Evolutionary conservation across 2,113 vertebrate genomes (phyloP).

Genomic region (Balaeniceps rex): DNA sequence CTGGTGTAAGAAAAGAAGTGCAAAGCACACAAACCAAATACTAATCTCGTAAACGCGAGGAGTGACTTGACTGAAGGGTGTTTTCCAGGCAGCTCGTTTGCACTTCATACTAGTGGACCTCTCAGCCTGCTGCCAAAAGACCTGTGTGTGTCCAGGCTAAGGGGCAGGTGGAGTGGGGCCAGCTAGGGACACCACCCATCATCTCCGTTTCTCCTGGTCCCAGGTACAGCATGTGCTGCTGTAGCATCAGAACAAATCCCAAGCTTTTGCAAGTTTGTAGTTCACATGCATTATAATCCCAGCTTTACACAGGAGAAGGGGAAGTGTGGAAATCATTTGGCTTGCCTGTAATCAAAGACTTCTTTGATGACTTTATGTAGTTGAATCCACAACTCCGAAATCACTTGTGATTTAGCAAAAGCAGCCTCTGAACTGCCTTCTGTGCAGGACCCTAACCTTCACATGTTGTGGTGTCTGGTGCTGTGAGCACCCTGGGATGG

Average conservation of each 20-base stretch:
- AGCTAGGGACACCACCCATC: background rate
- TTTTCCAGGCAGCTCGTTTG: background rate
- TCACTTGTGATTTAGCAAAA: background rate
- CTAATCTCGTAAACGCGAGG: background rate
- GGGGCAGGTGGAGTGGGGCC: background rate
- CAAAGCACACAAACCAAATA: background rate
- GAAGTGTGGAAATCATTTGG: background rate
- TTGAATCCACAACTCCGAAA: background rate
- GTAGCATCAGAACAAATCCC: background rate
- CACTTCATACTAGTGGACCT: background rate
- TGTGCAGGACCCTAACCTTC: background rate
- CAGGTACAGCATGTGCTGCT: background rate
- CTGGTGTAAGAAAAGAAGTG: background rate
- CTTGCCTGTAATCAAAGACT: background rate
- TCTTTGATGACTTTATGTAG: background rate
- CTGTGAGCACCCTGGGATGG: background rate
- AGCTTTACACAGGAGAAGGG: background rate
- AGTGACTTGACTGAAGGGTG: background rate
- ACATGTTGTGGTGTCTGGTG: background rate
- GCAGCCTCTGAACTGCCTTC: background rate
- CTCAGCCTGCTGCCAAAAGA: background rate
- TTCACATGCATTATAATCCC: background rate
- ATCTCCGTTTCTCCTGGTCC: background rate
- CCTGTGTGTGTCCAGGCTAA: background rate
- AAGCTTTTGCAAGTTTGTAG: background rate